Percentiles rank a stretch among this genome's conserved stretches.
Evolutionary conservation across 2,888 invertebrate species (phyloP).

Genomic region (Cheilosia variabilis): DNA sequence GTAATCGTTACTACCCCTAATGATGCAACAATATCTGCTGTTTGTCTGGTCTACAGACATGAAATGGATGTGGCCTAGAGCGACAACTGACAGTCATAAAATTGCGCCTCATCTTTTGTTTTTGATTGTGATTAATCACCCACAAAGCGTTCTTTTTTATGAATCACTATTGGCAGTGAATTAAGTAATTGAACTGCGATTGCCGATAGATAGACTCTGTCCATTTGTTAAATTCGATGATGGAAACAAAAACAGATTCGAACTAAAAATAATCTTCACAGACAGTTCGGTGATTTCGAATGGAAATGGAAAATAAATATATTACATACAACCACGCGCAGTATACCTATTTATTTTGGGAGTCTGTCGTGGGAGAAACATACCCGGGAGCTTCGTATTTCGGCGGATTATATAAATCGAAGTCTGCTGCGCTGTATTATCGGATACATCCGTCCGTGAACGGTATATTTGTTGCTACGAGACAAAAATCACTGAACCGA

Average conservation of each 20-base stretch:
- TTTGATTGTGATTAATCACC: neutral
- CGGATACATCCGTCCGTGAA: slow-evolving; percentile 12
- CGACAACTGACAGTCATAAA: neutral
- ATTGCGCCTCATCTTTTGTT: neutral
- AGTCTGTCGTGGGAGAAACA: slow-evolving; percentile 6
- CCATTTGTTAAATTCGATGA: neutral
- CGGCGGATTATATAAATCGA: neutral
- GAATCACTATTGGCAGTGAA: neutral
- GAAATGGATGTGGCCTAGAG: neutral
- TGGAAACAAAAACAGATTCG: slow-evolving; percentile 2
- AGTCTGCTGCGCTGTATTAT: neutral
- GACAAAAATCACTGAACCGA: neutral
- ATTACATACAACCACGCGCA: slow-evolving; percentile 1
- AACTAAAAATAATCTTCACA: slow-evolving; percentile 29
- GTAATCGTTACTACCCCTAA: neutral
- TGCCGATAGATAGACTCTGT: neutral
- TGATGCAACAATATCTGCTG: neutral
- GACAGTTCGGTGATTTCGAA: slow-evolving; percentile 12
- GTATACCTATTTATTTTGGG: slow-evolving; percentile 3
- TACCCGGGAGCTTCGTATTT: neutral
- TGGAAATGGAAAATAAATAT: slow-evolving; percentile 3
- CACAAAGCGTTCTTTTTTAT: neutral
- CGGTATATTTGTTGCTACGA: neutral
- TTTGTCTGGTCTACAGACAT: neutral
- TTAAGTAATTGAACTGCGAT: no score